Percentiles rank a stretch among this genome's conserved stretches.
These are phyloP conservation scores for Tipula vernalis DNA, from an alignment of 2,888 invertebrate genomes.

Conservation along the genomic window DNA sequence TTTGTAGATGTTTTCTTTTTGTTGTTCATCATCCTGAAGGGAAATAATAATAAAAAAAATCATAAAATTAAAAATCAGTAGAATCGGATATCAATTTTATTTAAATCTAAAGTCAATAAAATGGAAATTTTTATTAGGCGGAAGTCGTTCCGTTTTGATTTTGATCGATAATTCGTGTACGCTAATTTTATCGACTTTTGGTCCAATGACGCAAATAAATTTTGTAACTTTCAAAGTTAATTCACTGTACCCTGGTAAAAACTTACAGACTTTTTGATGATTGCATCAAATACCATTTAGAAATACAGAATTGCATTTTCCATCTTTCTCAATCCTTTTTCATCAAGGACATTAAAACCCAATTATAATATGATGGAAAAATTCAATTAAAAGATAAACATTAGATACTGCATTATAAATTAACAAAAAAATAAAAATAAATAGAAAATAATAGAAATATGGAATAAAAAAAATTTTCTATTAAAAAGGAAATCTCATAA, in stretches of 20 bases:
- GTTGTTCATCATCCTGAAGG: background rate
- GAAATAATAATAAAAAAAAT: background rate
- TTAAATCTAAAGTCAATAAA: background rate
- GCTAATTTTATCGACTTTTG: background rate
- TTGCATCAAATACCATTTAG: background rate
- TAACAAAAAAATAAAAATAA: background rate
- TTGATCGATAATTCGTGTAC: background rate
- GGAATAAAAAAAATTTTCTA: background rate
- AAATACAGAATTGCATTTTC: background rate
- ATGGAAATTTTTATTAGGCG: background rate
- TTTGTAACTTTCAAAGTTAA: too few species aligned
- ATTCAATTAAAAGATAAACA: background rate
- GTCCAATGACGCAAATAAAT: background rate
- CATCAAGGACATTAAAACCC: background rate
- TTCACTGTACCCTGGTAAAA: too few species aligned
- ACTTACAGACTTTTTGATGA: background rate
- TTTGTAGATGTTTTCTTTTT: background rate
- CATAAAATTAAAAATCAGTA: background rate
- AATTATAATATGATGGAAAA: background rate
- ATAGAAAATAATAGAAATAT: background rate
- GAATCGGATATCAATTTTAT: background rate
- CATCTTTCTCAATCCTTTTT: background rate
- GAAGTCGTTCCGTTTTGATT: background rate
- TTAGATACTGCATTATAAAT: background rate
- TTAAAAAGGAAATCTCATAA: background rate